Base-by-base conservation (phyloP, 2,888 invertebrate genomes). In the Leucophenga montana region DNA sequence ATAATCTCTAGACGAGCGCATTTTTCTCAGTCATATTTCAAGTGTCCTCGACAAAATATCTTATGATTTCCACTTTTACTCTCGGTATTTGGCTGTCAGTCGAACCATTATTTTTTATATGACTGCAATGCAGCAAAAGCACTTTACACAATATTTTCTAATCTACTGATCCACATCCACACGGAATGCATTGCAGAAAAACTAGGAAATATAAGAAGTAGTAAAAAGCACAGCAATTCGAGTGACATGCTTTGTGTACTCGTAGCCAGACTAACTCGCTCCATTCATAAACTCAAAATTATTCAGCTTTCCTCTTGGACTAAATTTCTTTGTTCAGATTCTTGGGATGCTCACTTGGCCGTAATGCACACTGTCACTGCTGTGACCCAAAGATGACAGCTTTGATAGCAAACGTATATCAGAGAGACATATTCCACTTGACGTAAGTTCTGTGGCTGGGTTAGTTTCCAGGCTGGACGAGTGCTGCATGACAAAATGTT, bases 361-460 rank as follows among this genome's bases (percentile, higher is more conserved):
- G 27, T 31, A 48, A 18, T 71, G 65, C 73, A 71, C 77, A 74
- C 71, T 73, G 80, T 79, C 75, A 74, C 66, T 70, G 61, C 65
- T 53, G 70, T 70, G 73, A 66, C 70, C 73, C 68, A 82, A 78
- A 74, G 75, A 82, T 80, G 79, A 80, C 79, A 79, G 75, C 73
- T 77, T 73, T 78, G 80, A 78, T 78, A 70, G 75, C 72, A 72
- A 71, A 77, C 78, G 75, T 81, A 77, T 75, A 81, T 79, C 79
- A 78, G 68, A 73, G 78, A 64, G 77, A 75, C 73, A 78, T 73
- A 78, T 77, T 76, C 70, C 67, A 69, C 53, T 70, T 71, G 71
- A 73, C 75, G 72, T 72, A 67, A 71, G 72, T 71, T 71, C 71
- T n/a, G 20, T 20, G 18, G 70, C 78, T 79, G 73, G 70, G 66